Conservation (phyloP, 2,797 vertebrate genomes). For the Epinephelus coioides region DNA sequence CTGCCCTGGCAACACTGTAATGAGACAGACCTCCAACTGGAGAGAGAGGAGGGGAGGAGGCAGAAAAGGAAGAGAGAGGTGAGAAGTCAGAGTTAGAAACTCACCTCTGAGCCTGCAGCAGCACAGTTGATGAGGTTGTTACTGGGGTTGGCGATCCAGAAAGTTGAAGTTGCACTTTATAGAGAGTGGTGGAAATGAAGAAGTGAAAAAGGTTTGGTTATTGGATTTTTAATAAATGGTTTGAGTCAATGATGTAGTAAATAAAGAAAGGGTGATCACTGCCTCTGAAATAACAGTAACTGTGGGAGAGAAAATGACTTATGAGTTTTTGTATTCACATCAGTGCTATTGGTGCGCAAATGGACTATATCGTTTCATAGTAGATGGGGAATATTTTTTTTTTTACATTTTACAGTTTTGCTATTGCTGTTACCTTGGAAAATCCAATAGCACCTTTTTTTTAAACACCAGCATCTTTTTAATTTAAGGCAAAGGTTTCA, state of each 20-base stretch:
- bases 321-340: not conserved
- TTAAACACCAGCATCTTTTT: too few species aligned
- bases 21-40: slow-evolving; percentile 62
- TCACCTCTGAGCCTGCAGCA: slow-evolving; percentile 94
- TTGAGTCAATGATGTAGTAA: not conserved
- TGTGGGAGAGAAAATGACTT: not conserved
- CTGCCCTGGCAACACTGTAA: slow-evolving; percentile 64
- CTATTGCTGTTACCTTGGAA: too few species aligned
- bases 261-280: not conserved
- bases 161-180: slow-evolving; percentile 92
- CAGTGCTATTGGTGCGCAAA: not conserved
- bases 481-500: too few species aligned
- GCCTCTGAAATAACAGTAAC: not conserved
- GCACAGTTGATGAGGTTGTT: slow-evolving; percentile 93
- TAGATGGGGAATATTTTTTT: not conserved
- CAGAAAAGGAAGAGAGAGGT: not conserved
- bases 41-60: not conserved
- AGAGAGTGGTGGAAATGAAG: slow-evolving; percentile 33
- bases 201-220: slow-evolving; percentile 9
- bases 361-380: not conserved
- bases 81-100: slow-evolving; percentile 45
- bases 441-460: too few species aligned
- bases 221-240: slow-evolving; percentile 26
- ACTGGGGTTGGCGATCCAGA: slow-evolving; percentile 97
- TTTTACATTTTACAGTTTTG: too few species aligned